Percentiles rank a stretch among this genome's conserved stretches.
Conservation (phyloP, 1,140 invertebrate species). For the Watersipora subatra region DNA sequence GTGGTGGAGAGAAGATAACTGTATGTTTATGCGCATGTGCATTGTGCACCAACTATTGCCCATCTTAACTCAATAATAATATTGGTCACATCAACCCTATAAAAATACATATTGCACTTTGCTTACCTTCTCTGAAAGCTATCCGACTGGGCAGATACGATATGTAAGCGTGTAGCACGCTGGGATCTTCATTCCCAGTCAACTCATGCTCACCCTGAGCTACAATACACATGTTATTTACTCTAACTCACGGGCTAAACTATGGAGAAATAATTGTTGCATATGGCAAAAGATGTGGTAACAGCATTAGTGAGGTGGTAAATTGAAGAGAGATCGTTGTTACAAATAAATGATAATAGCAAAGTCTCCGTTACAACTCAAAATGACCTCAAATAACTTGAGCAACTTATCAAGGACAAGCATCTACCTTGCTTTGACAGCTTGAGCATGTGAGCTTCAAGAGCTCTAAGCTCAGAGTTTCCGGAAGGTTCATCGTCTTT, state of each 20-base stretch:
- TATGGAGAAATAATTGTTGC: neutral
- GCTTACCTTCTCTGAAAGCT: constrained; percentile 33
- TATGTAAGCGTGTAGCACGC: constrained; percentile 36
- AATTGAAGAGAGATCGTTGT: no score
- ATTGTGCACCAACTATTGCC: no score
- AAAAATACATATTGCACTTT: no score
- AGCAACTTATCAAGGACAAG: no score
- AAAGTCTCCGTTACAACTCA: no score
- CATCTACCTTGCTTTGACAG: constrained; percentile 28
- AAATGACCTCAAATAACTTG: no score
- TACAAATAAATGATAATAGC: no score
- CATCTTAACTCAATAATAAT: no score
- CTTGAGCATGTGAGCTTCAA: constrained; percentile 33
- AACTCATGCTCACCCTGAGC: constrained; percentile 32
- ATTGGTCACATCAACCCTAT: no score
- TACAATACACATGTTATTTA: constrained; percentile 16
- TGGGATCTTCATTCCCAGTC: constrained; percentile 33
- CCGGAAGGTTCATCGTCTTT: constrained; percentile 13
- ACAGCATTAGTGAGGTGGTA: neutral
- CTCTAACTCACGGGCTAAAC: neutral
- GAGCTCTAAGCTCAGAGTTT: constrained; percentile 34
- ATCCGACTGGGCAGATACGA: constrained; percentile 32
- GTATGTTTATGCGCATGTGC: no score
- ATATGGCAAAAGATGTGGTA: neutral
- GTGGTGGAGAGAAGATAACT: no score